Base-by-base conservation (phyloP, 2,797 vertebrate species). In the Amniataba percoides region DNA sequence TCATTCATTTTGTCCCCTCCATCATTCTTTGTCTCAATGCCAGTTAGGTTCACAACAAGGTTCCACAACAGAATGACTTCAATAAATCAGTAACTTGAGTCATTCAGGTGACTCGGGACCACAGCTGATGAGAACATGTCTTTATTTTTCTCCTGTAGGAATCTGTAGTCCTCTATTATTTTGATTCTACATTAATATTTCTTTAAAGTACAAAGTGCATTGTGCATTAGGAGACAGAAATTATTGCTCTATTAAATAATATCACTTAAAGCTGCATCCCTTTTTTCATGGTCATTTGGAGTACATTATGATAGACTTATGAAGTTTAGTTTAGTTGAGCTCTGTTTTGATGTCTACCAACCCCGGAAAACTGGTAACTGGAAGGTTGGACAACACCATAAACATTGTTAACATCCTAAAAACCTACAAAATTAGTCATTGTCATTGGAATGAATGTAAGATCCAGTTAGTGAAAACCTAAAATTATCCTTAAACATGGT, bases 11-110 rank as follows among this genome's bases (percentile, higher is more conserved):
- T 31, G 56, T 71, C 74, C 80, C 77, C 85, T 80, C 74, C 78
- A 83, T 87, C 74, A 83, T 66, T 86, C 80, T 78, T 71, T 71
- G 79, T 87, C 81, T 85, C 81, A 67, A 66, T 81, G 83, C 72
- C 82, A 84, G 75, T 84, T 62, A 64, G 78, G 78, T 78, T 81
- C 77, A 77, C 78, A 87, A 82, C 53, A 88, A 87, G 78, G 86
- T 76, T 88, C 60, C 73, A 63, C 63, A 77, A 70, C 34, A 76
- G 55, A 87, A 73, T 57, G 52, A 59, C 82, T 80, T 63, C 69
- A 69, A 85, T 89, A 84, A 81, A 87, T 88, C 86, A 83, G 63
- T 45, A 64, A 51, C n/a, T 45, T 36, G 7, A 64, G 71, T 72
- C 86, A 81, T 65, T 76, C 72, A 68, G 61, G 77, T 51, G 72